These are phyloP conservation scores for Hypotaenidia philippensis DNA, from an alignment of 2,797 vertebrate genomes.

Conservation along the genomic window DNA sequence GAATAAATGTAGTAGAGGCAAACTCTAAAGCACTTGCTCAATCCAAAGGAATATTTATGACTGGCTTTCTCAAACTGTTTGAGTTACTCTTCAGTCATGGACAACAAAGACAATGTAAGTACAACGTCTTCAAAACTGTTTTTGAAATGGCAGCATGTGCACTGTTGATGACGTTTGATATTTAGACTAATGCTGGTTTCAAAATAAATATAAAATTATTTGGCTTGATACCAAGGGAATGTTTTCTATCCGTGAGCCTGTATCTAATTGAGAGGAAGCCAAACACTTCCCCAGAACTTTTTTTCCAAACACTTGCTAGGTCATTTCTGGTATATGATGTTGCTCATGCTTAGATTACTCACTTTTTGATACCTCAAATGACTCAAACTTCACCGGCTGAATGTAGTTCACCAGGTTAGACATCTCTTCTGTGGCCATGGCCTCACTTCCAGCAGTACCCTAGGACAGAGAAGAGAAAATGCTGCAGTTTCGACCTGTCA, in stretches of 20 bases:
- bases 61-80: background rate
- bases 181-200: background rate
- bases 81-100: background rate
- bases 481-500: background rate
- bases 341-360: conserved; percentile 68
- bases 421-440: conserved; percentile 97
- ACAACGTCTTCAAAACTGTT: background rate
- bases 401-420: conserved; percentile 98
- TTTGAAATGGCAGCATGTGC: background rate
- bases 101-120: background rate
- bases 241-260: background rate
- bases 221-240: background rate
- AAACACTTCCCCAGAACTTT: background rate
- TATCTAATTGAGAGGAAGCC: background rate
- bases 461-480: conserved; percentile 62
- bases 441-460: conserved; percentile 96
- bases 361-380: conserved; percentile 96
- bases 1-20: background rate
- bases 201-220: background rate
- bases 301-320: background rate
- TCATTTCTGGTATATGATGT: background rate
- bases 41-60: background rate
- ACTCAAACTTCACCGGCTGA: conserved; percentile 96
- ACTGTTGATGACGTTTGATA: background rate
- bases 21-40: background rate